phyloP scores from a whole-genome alignment of 1,140 invertebrate species.

The Heliothis virescens region DNA sequence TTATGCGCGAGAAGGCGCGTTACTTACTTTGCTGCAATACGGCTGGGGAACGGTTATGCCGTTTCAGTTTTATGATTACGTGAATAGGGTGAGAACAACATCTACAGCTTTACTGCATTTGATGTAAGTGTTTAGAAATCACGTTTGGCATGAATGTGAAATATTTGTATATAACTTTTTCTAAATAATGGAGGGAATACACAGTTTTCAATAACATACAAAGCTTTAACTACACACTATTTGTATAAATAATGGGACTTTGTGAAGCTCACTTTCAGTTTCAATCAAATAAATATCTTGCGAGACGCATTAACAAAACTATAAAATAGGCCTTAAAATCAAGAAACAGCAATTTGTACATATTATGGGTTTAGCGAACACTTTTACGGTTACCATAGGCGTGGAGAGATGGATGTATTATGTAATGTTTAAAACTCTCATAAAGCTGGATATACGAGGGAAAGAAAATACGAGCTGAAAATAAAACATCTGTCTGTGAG shows the following conservation, averaged over 20 bases:
- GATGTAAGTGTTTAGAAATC: slow-evolving; percentile 30
- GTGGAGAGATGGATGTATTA: slow-evolving; percentile 65
- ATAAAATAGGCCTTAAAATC: slow-evolving; percentile 37
- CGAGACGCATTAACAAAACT: slow-evolving; percentile 22
- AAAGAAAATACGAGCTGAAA: slow-evolving; percentile 63
- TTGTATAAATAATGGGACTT: neutral
- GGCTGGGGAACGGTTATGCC: slow-evolving; percentile 42
- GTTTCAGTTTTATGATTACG: slow-evolving; percentile 52
- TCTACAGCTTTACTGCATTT: slow-evolving; percentile 27
- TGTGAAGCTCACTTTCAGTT: neutral
- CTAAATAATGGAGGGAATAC: slow-evolving; percentile 2
- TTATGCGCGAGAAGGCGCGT: slow-evolving; percentile 54
- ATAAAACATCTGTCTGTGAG: slow-evolving; percentile 76
- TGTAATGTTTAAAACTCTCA: slow-evolving; percentile 70
- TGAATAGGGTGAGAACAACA: slow-evolving; percentile 47
- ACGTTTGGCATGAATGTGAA: neutral
- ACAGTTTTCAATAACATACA: neutral
- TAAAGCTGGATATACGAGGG: slow-evolving; percentile 70
- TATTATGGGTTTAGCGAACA: slow-evolving; percentile 18
- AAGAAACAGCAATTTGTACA: slow-evolving; percentile 13
- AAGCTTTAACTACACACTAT: neutral
- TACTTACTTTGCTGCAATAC: slow-evolving; percentile 49
- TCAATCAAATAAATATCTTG: slow-evolving; percentile 14
- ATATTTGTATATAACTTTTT: slow-evolving; percentile 8
- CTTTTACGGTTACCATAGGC: slow-evolving; percentile 52